Conservation (phyloP, 2,797 vertebrate species). For the Tenualosa thibaudeaui region DNA sequence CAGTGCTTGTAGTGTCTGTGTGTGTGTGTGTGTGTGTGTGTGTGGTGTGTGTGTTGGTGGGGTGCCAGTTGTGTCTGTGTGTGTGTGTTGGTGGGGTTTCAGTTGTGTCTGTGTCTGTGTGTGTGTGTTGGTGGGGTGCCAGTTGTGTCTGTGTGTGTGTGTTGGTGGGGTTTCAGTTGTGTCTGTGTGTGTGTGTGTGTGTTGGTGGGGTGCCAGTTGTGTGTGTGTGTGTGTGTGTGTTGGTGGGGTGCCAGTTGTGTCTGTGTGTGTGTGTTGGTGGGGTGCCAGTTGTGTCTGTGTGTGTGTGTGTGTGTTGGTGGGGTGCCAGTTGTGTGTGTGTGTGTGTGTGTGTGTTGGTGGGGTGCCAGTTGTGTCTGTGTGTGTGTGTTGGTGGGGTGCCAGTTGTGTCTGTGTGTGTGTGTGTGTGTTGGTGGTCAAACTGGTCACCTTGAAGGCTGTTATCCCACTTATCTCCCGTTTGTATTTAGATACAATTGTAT, state of each 20-base stretch:
- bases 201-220: not conserved
- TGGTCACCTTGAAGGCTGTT: too few relatives aligned
- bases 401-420: conserved; percentile 19
- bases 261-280: not conserved
- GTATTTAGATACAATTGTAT: too few relatives aligned
- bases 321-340: too few relatives aligned
- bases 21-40: not conserved
- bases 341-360: not conserved
- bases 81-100: conserved; percentile 24
- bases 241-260: not conserved
- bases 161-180: too few relatives aligned
- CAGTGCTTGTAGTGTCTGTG: not conserved
- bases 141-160: not conserved
- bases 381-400: too few relatives aligned
- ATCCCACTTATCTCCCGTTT: too few relatives aligned
- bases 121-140: too few relatives aligned
- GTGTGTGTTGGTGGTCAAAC: too few relatives aligned
- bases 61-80: not conserved
- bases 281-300: not conserved
- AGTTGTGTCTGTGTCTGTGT: not conserved
- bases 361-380: too few relatives aligned
- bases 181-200: not conserved
- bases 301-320: too few relatives aligned
- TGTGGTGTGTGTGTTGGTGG: too few relatives aligned
- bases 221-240: conserved; percentile 20